Percentiles rank a stretch among this genome's conserved stretches.
These are phyloP conservation scores for Anolis apletophallus DNA, from an alignment of 2,797 vertebrate species.

Conservation along the genomic window DNA sequence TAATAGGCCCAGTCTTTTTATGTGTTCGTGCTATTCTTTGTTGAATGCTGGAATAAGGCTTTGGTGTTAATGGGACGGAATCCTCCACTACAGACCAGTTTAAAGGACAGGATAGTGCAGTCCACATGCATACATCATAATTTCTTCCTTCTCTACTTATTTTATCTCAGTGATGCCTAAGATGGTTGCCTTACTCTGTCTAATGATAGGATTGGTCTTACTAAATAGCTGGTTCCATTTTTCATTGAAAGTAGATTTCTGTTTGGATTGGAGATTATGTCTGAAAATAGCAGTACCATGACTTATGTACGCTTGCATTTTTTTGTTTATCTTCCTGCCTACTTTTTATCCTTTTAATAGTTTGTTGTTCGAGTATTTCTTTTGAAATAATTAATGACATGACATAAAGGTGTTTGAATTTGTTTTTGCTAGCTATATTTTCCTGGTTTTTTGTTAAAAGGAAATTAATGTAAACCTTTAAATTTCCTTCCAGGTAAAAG, in stretches of 20 bases:
- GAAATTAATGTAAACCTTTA: not conserved
- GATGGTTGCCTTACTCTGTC: not conserved
- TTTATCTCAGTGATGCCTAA: not conserved
- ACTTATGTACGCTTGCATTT: not conserved
- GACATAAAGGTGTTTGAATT: not conserved
- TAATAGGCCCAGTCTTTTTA: too few species aligned
- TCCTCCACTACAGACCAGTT: not conserved
- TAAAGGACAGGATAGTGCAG: not conserved
- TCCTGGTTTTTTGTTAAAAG: conserved; percentile 2
- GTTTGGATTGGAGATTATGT: not conserved
- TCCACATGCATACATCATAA: not conserved
- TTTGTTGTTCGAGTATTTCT: fast-evolving
- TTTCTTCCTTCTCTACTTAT: not conserved
- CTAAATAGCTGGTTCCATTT: not conserved
- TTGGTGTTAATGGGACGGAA: not conserved
- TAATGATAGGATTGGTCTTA: not conserved
- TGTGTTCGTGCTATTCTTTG: too few species aligned
- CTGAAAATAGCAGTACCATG: not conserved
- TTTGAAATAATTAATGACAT: conserved; percentile 30
- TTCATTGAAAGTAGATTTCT: not conserved
- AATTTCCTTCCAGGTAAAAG: conserved; percentile 80
- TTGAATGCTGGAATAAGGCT: too few species aligned
- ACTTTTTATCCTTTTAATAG: not conserved
- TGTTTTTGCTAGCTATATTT: not conserved
- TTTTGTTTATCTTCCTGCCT: not conserved